These are phyloP conservation scores for Lepas anatifera DNA, from an alignment of 2,888 invertebrate genomes.

Conservation along the genomic window DNA sequence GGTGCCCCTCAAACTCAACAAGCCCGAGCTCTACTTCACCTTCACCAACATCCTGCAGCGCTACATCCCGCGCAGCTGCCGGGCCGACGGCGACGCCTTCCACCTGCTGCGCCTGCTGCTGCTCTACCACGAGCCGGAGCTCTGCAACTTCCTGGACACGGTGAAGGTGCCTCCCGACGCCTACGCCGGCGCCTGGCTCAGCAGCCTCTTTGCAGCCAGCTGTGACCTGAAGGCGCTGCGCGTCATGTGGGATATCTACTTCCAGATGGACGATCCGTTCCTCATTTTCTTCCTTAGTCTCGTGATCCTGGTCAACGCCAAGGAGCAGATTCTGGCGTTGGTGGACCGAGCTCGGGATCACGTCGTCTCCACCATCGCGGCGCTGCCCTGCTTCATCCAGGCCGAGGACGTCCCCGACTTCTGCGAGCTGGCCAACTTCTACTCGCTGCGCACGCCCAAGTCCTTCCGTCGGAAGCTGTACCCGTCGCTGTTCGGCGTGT, in stretches of 20 bases:
- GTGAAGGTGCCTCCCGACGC: constrained; percentile 83
- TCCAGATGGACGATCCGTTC: constrained; percentile 92
- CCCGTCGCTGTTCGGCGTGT: constrained; percentile 4
- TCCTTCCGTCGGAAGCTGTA: constrained; percentile 58
- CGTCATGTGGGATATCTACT: constrained; percentile 93
- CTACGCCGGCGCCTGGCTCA: constrained; percentile 81
- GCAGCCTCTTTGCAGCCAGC: constrained; percentile 74
- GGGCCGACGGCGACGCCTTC: constrained; percentile 39
- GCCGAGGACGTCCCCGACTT: constrained; percentile 93
- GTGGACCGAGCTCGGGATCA: constrained; percentile 15
- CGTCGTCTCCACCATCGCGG: constrained; percentile 28
- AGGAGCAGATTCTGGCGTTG: constrained; percentile 52
- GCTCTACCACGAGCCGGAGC: constrained; percentile 93
- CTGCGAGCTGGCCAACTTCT: constrained; percentile 91
- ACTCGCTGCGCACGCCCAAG: constrained; percentile 80
- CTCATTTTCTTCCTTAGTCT: constrained; percentile 88
- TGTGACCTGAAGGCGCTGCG: constrained; percentile 75
- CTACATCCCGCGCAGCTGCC: constrained; percentile 61
- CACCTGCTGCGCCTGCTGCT: constrained; percentile 59
- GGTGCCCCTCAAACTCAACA: constrained; percentile 69
- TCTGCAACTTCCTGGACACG: constrained; percentile 93
- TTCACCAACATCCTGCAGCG: constrained; percentile 83
- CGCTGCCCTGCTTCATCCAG: constrained; percentile 73
- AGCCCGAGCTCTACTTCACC: constrained; percentile 77
- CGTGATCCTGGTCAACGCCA: constrained; percentile 89